Evolutionary conservation across 2,113 vertebrate species (phyloP).

Genomic region (Notothenia rossii): DNA sequence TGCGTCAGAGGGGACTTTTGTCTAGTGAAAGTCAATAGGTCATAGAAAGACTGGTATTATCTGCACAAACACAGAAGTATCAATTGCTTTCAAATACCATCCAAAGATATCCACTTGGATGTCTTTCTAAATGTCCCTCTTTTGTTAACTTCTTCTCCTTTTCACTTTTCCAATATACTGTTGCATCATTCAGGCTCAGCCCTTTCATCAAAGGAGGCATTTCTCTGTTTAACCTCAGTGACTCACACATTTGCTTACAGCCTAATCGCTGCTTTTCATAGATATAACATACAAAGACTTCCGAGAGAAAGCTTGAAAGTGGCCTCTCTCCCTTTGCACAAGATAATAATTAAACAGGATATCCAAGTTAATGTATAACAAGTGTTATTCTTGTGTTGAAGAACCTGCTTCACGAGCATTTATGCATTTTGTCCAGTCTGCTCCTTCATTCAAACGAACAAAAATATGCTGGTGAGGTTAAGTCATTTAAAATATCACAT

Average conservation of each 20-base stretch:
- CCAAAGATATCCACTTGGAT: background rate
- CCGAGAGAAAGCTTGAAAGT: background rate
- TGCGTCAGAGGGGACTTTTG: constrained; percentile 28
- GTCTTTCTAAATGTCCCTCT: background rate
- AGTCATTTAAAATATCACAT: background rate
- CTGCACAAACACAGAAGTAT: background rate
- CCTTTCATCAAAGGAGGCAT: constrained; percentile 7
- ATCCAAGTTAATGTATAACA: constrained; percentile 52
- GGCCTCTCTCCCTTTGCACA: constrained; percentile 2
- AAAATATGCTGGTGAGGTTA: background rate
- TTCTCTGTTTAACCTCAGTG: constrained; percentile 29
- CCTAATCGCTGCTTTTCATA: background rate
- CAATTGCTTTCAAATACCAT: background rate
- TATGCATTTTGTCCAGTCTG: background rate
- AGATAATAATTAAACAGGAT: constrained; percentile 42
- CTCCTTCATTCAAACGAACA: background rate
- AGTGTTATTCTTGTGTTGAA: background rate
- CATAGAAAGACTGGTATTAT: background rate
- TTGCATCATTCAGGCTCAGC: background rate
- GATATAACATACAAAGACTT: background rate
- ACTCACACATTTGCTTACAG: background rate
- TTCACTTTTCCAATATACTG: background rate
- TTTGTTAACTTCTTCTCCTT: background rate
- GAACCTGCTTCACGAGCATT: constrained; percentile 6
- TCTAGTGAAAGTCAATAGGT: constrained; percentile 41